Conservation (phyloP, 1,140 invertebrate genomes). For the fruit fly (Drosophila melanogaster) region DNA sequence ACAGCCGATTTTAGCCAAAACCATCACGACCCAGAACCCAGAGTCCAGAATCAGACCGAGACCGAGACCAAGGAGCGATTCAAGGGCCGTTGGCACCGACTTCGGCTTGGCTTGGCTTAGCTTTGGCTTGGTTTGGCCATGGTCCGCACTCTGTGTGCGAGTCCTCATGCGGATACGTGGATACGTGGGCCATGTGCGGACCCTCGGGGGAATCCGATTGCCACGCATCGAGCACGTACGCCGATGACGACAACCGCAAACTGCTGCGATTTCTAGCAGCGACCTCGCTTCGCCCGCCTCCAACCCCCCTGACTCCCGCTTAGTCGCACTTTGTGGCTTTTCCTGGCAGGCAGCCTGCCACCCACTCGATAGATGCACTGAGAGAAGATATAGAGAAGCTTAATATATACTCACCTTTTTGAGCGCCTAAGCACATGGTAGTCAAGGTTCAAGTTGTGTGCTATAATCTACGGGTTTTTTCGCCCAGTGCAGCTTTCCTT, state of each 20-base stretch:
- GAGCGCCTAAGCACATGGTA: too few species aligned
- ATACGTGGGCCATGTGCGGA: constrained; percentile 31
- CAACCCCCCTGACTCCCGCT: background rate
- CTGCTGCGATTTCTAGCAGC: constrained; percentile 59
- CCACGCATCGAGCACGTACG: constrained; percentile 75
- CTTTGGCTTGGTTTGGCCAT: background rate
- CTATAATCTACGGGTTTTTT: background rate
- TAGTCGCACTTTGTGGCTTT: constrained; percentile 16
- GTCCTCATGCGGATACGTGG: constrained; percentile 18
- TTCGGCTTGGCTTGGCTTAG: constrained; percentile 4
- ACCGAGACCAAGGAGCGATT: constrained; percentile 37
- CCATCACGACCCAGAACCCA: constrained; percentile 36
- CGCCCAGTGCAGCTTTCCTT: constrained; percentile 39
- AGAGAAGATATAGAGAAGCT: background rate
- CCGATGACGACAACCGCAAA: constrained; percentile 71
- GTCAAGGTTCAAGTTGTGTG: too few species aligned
- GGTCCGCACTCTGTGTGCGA: constrained; percentile 6
- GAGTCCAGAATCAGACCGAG: background rate
- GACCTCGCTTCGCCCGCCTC: constrained; percentile 26
- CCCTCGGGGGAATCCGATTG: constrained; percentile 67
- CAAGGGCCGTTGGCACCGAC: constrained; percentile 23
- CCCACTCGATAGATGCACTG: constrained; percentile 13
- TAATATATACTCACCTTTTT: background rate
- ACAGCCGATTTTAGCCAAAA: constrained; percentile 37
- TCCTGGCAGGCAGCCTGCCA: constrained; percentile 19